Evolutionary conservation across 1,140 invertebrate species (phyloP).

Genomic region (Eufriesea mexicana): DNA sequence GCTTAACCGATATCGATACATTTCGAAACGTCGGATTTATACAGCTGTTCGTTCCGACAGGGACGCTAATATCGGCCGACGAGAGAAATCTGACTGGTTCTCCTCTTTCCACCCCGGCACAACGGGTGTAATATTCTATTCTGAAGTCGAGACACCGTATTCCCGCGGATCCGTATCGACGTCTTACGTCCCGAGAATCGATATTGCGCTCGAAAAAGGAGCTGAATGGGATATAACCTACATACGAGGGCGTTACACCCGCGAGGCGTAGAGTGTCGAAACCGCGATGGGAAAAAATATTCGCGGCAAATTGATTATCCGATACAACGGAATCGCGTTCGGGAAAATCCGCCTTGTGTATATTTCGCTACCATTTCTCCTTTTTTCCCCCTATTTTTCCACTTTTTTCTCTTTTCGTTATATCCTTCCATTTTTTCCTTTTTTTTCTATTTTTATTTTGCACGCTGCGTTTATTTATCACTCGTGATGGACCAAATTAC

Average conservation of each 20-base stretch:
- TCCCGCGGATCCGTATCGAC: constrained; percentile 18
- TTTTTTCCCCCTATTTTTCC: too few relatives aligned
- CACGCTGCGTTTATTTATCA: neutral
- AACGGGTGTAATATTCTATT: constrained; percentile 37
- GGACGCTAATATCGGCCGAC: neutral
- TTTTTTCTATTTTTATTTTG: neutral
- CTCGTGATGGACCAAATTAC: neutral
- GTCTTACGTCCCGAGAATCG: constrained; percentile 5
- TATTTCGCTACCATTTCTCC: neutral
- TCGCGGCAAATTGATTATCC: neutral
- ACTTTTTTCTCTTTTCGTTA: neutral
- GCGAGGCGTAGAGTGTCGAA: neutral
- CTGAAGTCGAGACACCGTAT: constrained; percentile 17
- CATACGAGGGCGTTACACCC: neutral
- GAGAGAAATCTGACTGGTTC: neutral
- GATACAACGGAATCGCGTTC: neutral
- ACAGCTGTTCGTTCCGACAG: neutral
- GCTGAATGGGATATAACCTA: constrained; percentile 15
- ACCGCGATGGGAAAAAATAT: neutral
- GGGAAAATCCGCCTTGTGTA: neutral
- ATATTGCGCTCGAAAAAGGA: constrained; percentile 23
- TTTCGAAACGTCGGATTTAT: neutral
- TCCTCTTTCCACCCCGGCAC: too few relatives aligned
- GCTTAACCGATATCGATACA: neutral
- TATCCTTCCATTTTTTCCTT: neutral